These are phyloP conservation scores for Neodontobutis hainanensis DNA, from an alignment of 2,113 vertebrate species.

Conservation along the genomic window DNA sequence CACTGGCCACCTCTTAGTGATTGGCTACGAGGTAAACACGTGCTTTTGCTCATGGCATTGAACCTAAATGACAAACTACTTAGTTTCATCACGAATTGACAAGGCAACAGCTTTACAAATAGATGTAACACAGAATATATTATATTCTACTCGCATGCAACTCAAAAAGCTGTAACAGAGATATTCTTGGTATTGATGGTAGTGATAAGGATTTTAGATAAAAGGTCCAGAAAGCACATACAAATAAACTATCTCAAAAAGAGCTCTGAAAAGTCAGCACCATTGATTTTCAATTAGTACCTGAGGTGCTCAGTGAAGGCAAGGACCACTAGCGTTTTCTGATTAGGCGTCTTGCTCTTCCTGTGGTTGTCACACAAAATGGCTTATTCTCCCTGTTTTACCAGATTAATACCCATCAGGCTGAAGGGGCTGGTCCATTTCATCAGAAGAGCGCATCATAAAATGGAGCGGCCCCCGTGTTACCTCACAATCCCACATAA, in stretches of 20 bases:
- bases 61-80: conserved; percentile 15
- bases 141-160: neutral
- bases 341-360: conserved; percentile 58
- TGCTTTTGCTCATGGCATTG: conserved; percentile 38
- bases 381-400: conserved; percentile 59
- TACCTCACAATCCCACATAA: conserved; percentile 49
- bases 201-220: conserved; percentile 8
- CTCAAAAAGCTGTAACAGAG: conserved; percentile 3
- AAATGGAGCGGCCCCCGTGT: conserved; percentile 33
- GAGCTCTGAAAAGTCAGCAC: conserved; percentile 57
- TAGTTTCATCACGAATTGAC: conserved; percentile 16
- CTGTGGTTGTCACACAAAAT: conserved; percentile 78
- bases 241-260: conserved; percentile 16
- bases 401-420: conserved; percentile 52
- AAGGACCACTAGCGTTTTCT: conserved; percentile 36
- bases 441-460: conserved; percentile 13
- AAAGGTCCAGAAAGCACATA: conserved; percentile 39
- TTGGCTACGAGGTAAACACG: conserved; percentile 47
- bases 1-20: conserved; percentile 51
- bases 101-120: conserved; percentile 25
- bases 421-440: conserved; percentile 41
- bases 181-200: conserved; percentile 14
- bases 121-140: conserved; percentile 7
- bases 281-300: conserved; percentile 60
- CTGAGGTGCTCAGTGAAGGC: conserved; percentile 55